Evolutionary conservation across 2,113 vertebrate genomes (phyloP), one percentile per base, ranked within the genome.

Genomic region (Ceratotherium simum): DNA sequence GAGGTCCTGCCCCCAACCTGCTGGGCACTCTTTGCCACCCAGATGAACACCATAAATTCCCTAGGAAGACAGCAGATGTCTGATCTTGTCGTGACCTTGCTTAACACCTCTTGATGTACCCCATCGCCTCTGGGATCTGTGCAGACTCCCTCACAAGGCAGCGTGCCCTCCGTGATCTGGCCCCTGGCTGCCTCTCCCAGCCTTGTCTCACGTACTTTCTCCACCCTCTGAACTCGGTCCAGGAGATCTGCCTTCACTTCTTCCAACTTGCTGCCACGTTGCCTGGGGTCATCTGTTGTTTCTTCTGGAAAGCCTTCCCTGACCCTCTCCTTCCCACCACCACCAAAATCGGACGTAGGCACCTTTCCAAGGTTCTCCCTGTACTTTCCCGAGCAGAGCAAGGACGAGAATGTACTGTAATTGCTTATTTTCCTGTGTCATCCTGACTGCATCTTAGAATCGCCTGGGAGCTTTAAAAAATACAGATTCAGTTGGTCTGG

Each of bases 391-490:
- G 25, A 90, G 69, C 83, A 86, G 51, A 56, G 29, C 73, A 42
- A 67, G 82, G 72, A 69, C 62, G 64, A 85, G 65, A 42, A 91
- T 25, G 29, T 13, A 16, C 69, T 60, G 10, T 58, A 76, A 96
- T 62, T 56, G 92, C 86, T 95, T 91, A 21, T 86, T 93, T 90
- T 93, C 54, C 90, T 80, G 83, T 84, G 83, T 92, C 87, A 36
- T 73, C 29, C 75, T 62, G 65, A 62, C 73, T 76, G 95, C n/a
- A 29, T 46, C 39, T 76, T 70, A 56, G 86, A 96, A 70, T 73
- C 0, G 0, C 83, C 65, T 3, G 16, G 51, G 75, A 84, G 73
- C 48, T 80, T 70, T 75, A 79, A 70, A 65, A 67, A 39, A 36
- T 3, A 11, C 18, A 33, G 20, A 42, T 42, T 70, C 83, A 23